A percentile compares a stretch with the other conserved stretches of the same genome.
Conservation (phyloP, 1,140 invertebrate genomes). For the Lysiphlebus fabarum region DNA sequence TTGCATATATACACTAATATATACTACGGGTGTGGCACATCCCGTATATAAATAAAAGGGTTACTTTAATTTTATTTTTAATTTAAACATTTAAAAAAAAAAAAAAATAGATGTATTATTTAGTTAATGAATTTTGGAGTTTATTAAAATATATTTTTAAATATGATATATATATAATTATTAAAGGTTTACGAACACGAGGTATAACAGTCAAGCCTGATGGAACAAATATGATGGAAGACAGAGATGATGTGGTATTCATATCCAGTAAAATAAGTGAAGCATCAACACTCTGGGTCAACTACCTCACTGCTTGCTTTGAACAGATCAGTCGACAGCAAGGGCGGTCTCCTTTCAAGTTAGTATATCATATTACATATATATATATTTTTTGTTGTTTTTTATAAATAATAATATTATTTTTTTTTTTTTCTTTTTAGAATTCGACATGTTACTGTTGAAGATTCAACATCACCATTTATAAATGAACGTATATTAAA, state of each 20-base stretch:
- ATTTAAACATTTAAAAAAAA: no score
- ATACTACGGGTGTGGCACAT: no score
- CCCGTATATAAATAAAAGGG: no score
- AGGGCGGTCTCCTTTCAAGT: conserved; percentile 70
- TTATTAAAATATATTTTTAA: conserved; percentile 17
- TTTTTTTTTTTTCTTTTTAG: conserved; percentile 49
- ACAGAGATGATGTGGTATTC: conserved; percentile 69
- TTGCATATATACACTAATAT: no score
- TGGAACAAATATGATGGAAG: conserved; percentile 37
- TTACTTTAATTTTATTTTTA: no score
- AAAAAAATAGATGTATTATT: no score
- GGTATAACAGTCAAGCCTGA: conserved; percentile 31
- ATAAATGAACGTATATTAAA: conserved; percentile 59
- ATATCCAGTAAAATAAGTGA: conserved; percentile 72
- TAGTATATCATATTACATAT: conserved; percentile 34
- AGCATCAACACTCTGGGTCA: conserved; percentile 72
- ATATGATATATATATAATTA: conserved; percentile 23
- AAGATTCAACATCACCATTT: conserved; percentile 62
- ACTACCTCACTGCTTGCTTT: conserved; percentile 75
- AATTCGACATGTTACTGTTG: conserved; percentile 68
- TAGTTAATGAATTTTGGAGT: no score
- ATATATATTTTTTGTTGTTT: conserved; percentile 7
- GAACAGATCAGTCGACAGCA: conserved; percentile 77
- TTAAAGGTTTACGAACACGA: conserved; percentile 44
- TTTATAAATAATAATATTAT: conserved; percentile 9